phyloP scores from a whole-genome alignment of 2,113 vertebrate genomes.

The human (Homo sapiens) region DNA sequence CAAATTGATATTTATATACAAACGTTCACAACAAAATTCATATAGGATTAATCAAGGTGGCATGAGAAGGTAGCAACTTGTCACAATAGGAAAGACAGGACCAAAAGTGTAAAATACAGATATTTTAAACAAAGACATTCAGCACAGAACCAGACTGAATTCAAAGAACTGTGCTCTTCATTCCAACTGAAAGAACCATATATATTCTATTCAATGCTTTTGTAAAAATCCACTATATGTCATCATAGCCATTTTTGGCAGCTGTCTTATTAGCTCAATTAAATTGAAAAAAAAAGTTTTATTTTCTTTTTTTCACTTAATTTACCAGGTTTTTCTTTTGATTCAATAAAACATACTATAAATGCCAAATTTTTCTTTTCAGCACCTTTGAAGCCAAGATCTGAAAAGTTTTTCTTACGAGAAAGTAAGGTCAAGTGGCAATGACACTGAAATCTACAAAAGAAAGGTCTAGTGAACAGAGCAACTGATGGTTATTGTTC shows the following conservation, averaged over 20 bases:
- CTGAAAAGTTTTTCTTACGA: neutral
- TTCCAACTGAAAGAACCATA: neutral
- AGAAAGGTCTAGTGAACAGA: neutral
- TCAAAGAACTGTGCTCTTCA: neutral
- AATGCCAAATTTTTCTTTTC: slow-evolving; percentile 41
- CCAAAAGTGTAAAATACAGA: neutral
- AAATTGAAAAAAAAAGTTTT: neutral
- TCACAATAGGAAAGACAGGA: neutral
- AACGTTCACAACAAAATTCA: slow-evolving; percentile 36
- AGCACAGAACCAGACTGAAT: neutral
- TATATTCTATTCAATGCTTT: neutral
- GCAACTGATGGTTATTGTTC: neutral
- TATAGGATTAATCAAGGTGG: neutral
- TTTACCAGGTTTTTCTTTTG: slow-evolving; percentile 4
- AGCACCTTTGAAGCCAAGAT: neutral
- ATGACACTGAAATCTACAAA: neutral
- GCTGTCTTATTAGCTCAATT: neutral
- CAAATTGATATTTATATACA: neutral
- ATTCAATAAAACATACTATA: slow-evolving; percentile 10
- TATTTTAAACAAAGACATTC: neutral
- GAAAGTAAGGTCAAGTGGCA: neutral
- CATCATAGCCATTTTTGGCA: neutral
- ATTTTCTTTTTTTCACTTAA: neutral
- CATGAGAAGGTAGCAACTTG: slow-evolving; percentile 29
- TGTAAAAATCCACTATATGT: neutral